Evolutionary conservation across 2,888 invertebrate species (phyloP).

Genomic region (Sclerodermus sp.): DNA sequence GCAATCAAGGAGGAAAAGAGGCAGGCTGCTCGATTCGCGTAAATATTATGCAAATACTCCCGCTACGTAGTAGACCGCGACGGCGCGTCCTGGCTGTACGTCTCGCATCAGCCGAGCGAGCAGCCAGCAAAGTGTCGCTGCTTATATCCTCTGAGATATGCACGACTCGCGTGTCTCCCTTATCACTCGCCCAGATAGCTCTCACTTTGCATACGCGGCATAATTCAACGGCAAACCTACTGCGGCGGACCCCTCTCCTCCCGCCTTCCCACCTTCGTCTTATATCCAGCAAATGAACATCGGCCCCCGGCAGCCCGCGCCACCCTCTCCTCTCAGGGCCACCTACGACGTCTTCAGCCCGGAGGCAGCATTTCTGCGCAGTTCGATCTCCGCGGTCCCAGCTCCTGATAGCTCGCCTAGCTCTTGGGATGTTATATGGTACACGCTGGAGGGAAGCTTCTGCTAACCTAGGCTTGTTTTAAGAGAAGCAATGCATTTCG

Average conservation of each 20-base stretch:
- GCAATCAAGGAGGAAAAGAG: too few species aligned
- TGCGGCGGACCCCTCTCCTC: conserved; percentile 6
- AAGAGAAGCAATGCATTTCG: too few species aligned
- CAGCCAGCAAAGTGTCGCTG: conserved; percentile 47
- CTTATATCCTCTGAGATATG: conserved; percentile 49
- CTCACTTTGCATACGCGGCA: conserved; percentile 54
- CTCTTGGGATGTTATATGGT: too few species aligned
- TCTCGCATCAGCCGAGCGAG: conserved; percentile 18
- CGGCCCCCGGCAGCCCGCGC: not conserved
- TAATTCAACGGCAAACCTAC: conserved; percentile 50
- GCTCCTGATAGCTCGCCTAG: too few species aligned
- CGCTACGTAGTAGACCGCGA: not conserved
- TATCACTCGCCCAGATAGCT: conserved; percentile 53
- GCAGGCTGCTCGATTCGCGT: conserved; percentile 16
- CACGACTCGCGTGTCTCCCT: conserved; percentile 53
- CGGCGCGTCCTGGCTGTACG: conserved; percentile 3
- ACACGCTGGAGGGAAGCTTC: too few species aligned
- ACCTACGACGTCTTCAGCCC: not conserved
- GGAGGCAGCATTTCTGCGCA: too few species aligned
- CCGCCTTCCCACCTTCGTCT: not conserved
- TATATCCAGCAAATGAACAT: too few species aligned
- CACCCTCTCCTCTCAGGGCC: not conserved
- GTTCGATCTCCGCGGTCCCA: too few species aligned
- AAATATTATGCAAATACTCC: conserved; percentile 39
- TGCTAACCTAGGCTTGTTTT: too few species aligned